phyloP scores from a whole-genome alignment of 1,140 invertebrate genomes.

The Polyergus mexicanus region DNA sequence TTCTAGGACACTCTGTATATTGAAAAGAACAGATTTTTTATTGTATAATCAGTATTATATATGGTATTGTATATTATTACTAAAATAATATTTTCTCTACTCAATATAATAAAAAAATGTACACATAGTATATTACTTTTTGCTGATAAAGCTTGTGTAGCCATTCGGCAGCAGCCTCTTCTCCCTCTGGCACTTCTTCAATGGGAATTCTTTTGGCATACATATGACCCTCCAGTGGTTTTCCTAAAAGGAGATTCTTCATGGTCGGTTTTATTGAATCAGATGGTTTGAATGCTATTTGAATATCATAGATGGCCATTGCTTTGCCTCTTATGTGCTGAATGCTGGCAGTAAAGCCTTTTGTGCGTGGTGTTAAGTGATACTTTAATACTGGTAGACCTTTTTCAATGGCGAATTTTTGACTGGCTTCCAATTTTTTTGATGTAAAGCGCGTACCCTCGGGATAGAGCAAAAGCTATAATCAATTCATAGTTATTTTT shows the following conservation, averaged over 20 bases:
- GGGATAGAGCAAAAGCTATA: slow-evolving; percentile 95
- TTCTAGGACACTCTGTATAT: background rate
- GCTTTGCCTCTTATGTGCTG: slow-evolving; percentile 91
- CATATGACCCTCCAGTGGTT: slow-evolving; percentile 91
- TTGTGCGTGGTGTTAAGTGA: slow-evolving; percentile 96
- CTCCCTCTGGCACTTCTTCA: slow-evolving; percentile 92
- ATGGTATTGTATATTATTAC: background rate
- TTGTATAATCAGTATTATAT: background rate
- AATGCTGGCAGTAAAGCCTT: slow-evolving; percentile 94
- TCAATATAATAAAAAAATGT: background rate
- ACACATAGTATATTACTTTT: slow-evolving; percentile 90
- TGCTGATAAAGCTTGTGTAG: slow-evolving; percentile 92
- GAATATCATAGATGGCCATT: slow-evolving; percentile 94
- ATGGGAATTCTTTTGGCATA: slow-evolving; percentile 94
- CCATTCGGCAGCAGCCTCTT: slow-evolving; percentile 93
- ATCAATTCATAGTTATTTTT: slow-evolving; percentile 59
- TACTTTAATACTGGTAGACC: slow-evolving; percentile 95
- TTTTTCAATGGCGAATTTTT: slow-evolving; percentile 95
- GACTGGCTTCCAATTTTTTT: slow-evolving; percentile 94
- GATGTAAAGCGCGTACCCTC: slow-evolving; percentile 97
- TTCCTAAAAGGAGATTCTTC: slow-evolving; percentile 93
- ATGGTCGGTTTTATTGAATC: slow-evolving; percentile 91
- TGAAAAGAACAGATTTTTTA: background rate
- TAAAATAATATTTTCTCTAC: slow-evolving; percentile 11
- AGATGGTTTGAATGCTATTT: slow-evolving; percentile 91